Evolutionary conservation across 2,797 vertebrate species (phyloP), one percentile per base, ranked within the genome.

Genomic region (Taenioides sp.): DNA sequence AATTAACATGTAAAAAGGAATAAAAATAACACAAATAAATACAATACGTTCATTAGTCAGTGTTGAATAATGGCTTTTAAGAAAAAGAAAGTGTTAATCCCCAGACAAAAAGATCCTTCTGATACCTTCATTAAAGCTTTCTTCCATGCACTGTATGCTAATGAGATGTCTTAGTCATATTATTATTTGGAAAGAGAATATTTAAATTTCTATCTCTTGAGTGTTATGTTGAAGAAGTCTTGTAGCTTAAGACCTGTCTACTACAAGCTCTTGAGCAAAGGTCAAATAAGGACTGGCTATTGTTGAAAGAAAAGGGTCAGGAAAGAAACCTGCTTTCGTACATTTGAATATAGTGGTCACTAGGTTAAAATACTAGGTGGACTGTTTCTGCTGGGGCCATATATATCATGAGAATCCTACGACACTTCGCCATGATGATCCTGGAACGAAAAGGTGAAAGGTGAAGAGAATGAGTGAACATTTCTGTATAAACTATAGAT

Each of bases 21-120:
- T 90, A 91, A 92, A 93, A 94, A 94, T 92, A 94, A 92, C 91
- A 92, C 88, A 92, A 93, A 92, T 92, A 91, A 88, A 90, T 94
- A 91, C 88, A 93, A 93, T 93, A 89, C 90, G 75, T 93, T 94
- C 91, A 93, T 94, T 93, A 94, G 88, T 89, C 91, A 89, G 93
- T 86, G 87, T 92, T 88, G 88, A 93, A 94, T 92, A 92, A 91
- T 92, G 90, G 90, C 89, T 93, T 92, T 93, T 93, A 92, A 91
- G 90, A 92, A 93, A 92, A 88, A 90, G 78, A 91, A 91, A 90
- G 85, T 87, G 88, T 84, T 91, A 93, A 93, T 94, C 93, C 93
- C 92, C 73, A 87, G 92, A 93, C 89, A 92, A 91, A 92, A 89
- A 87, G 92, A 91, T 93, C 88, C 90, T 93, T 93, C 88, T 89